Base-by-base conservation (phyloP, 2,888 invertebrate genomes). In the Dryobotodes eremita region DNA sequence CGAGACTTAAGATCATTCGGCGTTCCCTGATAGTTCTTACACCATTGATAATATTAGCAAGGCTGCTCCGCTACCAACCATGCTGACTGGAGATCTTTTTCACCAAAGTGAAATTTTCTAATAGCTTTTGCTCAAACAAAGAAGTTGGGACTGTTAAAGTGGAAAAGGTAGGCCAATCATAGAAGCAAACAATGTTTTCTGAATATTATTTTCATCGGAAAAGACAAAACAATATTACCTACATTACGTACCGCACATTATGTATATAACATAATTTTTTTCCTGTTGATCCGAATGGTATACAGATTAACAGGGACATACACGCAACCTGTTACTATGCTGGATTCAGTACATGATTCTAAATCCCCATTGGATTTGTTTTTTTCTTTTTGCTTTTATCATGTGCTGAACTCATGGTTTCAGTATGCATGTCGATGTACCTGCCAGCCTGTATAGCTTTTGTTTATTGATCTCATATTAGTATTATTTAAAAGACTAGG, bases 401-500 rank as follows among this genome's bases (percentile, higher is more conserved):
- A 36, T 1, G 31, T 36, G 31, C 2, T 36, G 31, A 36, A 36
- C 3, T 2, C 3, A 36, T 36, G 31, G 31, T 36, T 36, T 36
- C 31, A 36, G 31, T 36, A 2, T 36, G 31, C 31, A 36, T 3
- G 31, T 2, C 3, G 31, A 36, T 36, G 31, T 36, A 2, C 31
- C 31, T 36, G 31, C 31, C 3, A 36, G 31, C 31, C 31, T 36
- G 31, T 36, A 36, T 46, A 10, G 46, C 46, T 46, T 79, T 42
- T n/a, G 26, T 78, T 70, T 50, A 61, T 79, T 62, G 80, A 79
- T 79, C 78, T 80, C 78, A 48, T 55, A 55, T 26, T 26, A 50
- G 2, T 42, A 15, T 23, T 75, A 59, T 71, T 59, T 73, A n/a
- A 10, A 17, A 10, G 42, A 42, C n/a, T 20, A 50, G 5, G n/a